Evolutionary conservation across 2,888 invertebrate genomes (phyloP), one percentile per base, ranked within the genome.

Genomic region (Phalera bucephala): DNA sequence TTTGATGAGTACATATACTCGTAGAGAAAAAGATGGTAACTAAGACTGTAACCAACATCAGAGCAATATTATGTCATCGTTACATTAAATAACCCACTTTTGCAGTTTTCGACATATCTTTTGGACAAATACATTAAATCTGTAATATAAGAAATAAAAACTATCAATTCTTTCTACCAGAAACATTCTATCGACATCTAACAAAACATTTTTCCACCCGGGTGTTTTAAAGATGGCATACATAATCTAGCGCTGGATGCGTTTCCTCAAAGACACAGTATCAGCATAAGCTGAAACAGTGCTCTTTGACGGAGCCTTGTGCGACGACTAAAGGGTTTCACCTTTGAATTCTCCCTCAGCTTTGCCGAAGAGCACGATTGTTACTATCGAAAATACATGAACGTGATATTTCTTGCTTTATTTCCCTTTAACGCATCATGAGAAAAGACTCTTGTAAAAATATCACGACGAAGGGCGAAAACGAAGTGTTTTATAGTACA

Each of bases 251-350:
- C 57, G 36, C 52, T 53, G 59, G 61, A 61, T 70, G 64, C 72
- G 63, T 76, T 72, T 67, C 66, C 62, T 73, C 78, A 78, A 78
- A 80, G 77, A 72, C 64, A 70, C 41, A 35, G 63, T 66, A 75
- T 75, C 74, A 74, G 64, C 72, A 78, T 76, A 75, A 72, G 68
- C 71, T 54, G 67, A 65, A 68, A 67, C 55, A 60, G 55, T 62
- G 60, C 65, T 70, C 75, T 80, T 80, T 80, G 79, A 77, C 62
- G 66, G 61, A 58, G 59, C 51, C 50, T 60, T 42, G 41, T 47
- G 47, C 54, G 47, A 54, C 54, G 64, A 62, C 59, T 66, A 64
- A 72, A 72, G 60, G 55, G 70, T 74, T 74, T 73, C 68, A 64
- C 65, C 64, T 78, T 74, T 72, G 58, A 64, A 72, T 75, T 71